Evolutionary conservation across 1,140 invertebrate genomes (phyloP).

Genomic region (Rhopalosiphum maidis): DNA sequence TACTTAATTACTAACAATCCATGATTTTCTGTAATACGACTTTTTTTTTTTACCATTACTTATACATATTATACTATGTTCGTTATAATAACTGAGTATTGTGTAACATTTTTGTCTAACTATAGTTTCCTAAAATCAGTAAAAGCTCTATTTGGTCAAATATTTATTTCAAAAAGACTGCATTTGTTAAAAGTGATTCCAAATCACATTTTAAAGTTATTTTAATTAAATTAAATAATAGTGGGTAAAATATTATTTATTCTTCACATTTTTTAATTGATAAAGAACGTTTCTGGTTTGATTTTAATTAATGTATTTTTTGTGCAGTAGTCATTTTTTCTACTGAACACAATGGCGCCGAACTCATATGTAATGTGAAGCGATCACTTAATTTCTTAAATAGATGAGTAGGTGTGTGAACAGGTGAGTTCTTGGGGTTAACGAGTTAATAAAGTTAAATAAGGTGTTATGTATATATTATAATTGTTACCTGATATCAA

Average conservation of each 20-base stretch:
- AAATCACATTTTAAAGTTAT: neutral
- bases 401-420: too few species aligned
- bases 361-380: too few species aligned
- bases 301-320: neutral
- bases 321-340: neutral
- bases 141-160: neutral
- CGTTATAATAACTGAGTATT: neutral
- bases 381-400: too few species aligned
- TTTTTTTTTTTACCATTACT: conserved; percentile 1
- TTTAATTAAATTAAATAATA: neutral
- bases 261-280: neutral
- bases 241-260: too few species aligned
- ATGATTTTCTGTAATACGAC: neutral
- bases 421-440: too few species aligned
- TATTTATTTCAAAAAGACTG: neutral
- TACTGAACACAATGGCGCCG: too few species aligned
- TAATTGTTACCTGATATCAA: too few species aligned
- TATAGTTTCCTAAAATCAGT: neutral
- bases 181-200: neutral
- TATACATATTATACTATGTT: conserved; percentile 2
- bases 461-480: too few species aligned
- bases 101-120: neutral
- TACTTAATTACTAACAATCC: conserved; percentile 28
- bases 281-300: neutral
- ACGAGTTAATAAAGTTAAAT: too few species aligned